Percentiles rank a stretch among this genome's conserved stretches.
These are phyloP conservation scores for Mareca strepera DNA, from an alignment of 2,797 vertebrate genomes.

Conservation along the genomic window DNA sequence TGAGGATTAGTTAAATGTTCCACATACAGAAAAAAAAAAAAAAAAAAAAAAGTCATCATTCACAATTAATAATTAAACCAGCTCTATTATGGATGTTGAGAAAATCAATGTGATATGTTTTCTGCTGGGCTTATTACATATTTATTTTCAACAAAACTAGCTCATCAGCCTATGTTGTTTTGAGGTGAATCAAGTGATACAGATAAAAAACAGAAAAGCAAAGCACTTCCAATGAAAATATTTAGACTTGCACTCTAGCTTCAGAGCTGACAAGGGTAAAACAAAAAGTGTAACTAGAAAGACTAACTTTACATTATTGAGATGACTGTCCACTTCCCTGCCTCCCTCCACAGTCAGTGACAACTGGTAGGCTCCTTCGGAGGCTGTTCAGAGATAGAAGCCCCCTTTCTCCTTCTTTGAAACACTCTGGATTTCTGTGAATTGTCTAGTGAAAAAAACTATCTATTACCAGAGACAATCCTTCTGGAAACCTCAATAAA, in stretches of 20 bases:
- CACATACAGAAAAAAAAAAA: neutral
- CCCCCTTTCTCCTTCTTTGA: neutral
- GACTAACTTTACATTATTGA: neutral
- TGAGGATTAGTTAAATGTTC: conserved; percentile 8
- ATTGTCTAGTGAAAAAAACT: neutral
- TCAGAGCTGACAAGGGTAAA: neutral
- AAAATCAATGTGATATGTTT: neutral
- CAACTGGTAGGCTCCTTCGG: neutral
- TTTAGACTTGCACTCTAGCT: neutral
- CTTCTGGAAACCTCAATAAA: neutral
- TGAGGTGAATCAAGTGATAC: neutral
- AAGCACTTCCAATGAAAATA: neutral
- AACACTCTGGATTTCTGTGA: neutral
- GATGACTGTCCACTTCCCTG: neutral
- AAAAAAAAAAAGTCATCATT: neutral
- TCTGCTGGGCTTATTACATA: neutral
- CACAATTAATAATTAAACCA: conserved; percentile 38
- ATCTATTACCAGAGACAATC: neutral
- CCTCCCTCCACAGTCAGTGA: neutral
- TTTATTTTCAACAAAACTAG: neutral
- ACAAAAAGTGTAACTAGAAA: neutral
- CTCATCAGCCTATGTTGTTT: neutral
- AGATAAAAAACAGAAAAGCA: neutral
- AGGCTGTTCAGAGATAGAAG: neutral
- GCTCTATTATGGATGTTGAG: neutral